Evolutionary conservation across 2,113 vertebrate species (phyloP).

Genomic region (Mus spicilegus): DNA sequence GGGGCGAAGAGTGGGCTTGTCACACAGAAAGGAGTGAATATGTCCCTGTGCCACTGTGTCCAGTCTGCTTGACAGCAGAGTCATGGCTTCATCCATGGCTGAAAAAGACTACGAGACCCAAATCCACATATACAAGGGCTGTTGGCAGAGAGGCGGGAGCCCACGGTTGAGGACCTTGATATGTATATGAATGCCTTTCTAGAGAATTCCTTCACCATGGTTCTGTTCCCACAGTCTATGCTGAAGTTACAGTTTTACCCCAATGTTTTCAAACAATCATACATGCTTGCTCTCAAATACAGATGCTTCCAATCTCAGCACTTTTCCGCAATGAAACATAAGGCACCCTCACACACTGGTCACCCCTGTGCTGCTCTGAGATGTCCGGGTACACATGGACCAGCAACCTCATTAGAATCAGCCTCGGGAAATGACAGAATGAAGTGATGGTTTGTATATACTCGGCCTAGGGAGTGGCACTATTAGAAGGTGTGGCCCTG

Average conservation of each 20-base stretch:
- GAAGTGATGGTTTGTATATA: no score
- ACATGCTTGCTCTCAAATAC: not conserved
- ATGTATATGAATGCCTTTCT: not conserved
- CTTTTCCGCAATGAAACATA: fast-evolving
- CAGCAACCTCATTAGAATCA: not conserved
- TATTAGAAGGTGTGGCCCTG: no score
- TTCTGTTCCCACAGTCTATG: not conserved
- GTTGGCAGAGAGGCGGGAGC: not conserved
- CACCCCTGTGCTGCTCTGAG: not conserved
- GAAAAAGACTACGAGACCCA: not conserved
- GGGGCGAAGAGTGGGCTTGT: not conserved
- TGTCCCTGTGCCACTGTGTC: not conserved
- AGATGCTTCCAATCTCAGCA: fast-evolving
- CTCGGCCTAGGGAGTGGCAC: no score
- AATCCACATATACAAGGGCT: not conserved
- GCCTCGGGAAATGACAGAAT: no score
- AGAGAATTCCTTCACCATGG: not conserved
- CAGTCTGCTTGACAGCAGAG: not conserved
- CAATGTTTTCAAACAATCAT: not conserved
- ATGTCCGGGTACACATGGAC: fast-evolving
- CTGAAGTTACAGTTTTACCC: not conserved
- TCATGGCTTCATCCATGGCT: not conserved
- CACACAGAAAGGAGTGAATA: not conserved
- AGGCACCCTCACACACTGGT: fast-evolving
- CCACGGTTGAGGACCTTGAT: not conserved